Evolutionary conservation across 2,888 invertebrate genomes (phyloP).

Genomic region (Coelopa pilipes): DNA sequence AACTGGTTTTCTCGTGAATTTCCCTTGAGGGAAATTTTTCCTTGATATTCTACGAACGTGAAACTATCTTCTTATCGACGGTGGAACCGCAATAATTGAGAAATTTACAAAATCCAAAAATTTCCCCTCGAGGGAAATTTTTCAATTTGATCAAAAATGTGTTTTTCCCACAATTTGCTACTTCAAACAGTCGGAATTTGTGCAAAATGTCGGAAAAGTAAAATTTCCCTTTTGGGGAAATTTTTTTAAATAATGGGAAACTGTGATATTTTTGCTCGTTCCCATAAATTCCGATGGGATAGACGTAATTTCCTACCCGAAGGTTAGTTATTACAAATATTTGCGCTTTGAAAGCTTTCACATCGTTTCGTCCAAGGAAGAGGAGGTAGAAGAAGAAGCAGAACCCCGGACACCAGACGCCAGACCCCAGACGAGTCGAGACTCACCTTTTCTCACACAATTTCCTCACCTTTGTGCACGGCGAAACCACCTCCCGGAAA

Average conservation of each 20-base stretch:
- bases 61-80: neutral
- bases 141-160: neutral
- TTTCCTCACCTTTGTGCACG: neutral
- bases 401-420: too few species aligned
- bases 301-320: neutral
- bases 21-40: neutral
- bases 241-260: neutral
- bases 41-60: neutral
- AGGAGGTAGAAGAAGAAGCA: too few species aligned
- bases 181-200: neutral
- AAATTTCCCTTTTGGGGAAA: neutral
- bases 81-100: neutral
- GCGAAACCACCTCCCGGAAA: neutral
- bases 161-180: neutral
- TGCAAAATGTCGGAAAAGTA: neutral
- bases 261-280: neutral
- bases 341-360: neutral
- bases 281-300: neutral
- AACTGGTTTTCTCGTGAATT: neutral
- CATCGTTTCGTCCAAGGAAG: too few species aligned
- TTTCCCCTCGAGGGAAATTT: slow-evolving; percentile 6
- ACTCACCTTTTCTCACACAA: slow-evolving; percentile 9
- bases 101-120: neutral
- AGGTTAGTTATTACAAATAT: neutral
- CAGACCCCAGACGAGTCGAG: too few species aligned